Evolutionary conservation across 2,113 vertebrate genomes (phyloP).

Genomic region (Colinus virginianus): DNA sequence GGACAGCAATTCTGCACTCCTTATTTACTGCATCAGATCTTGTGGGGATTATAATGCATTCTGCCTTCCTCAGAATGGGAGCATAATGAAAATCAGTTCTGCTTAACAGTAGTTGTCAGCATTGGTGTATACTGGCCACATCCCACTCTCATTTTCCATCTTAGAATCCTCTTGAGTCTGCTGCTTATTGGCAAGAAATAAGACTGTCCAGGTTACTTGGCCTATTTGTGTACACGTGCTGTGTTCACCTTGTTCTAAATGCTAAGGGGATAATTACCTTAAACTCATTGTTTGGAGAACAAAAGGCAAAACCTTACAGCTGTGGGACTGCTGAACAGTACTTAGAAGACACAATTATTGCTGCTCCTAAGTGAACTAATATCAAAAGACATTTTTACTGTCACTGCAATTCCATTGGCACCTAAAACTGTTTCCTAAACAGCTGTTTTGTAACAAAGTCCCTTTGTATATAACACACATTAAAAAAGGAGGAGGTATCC

Average conservation of each 20-base stretch:
- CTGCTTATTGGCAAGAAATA: not conserved
- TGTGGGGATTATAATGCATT: not conserved
- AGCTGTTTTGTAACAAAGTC: not conserved
- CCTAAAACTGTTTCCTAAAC: not conserved
- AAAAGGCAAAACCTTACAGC: not conserved
- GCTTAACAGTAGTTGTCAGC: not conserved
- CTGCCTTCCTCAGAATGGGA: not conserved
- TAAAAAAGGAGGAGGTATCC: not conserved
- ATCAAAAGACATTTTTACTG: not conserved
- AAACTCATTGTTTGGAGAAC: not conserved
- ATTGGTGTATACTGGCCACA: not conserved
- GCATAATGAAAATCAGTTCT: not conserved
- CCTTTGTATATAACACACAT: not conserved
- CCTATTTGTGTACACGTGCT: not conserved
- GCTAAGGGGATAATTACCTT: rapidly evolving
- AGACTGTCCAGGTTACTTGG: not conserved
- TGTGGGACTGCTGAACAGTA: not conserved
- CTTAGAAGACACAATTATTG: not conserved
- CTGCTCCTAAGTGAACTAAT: not conserved
- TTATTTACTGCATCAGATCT: not conserved
- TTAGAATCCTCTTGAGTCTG: not conserved
- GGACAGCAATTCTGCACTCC: not conserved
- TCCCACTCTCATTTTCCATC: not conserved
- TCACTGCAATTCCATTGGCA: not conserved
- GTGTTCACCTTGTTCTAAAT: not conserved